Evolutionary conservation across 2,113 vertebrate species (phyloP).

Genomic region (Tragelaphus buxtoni): DNA sequence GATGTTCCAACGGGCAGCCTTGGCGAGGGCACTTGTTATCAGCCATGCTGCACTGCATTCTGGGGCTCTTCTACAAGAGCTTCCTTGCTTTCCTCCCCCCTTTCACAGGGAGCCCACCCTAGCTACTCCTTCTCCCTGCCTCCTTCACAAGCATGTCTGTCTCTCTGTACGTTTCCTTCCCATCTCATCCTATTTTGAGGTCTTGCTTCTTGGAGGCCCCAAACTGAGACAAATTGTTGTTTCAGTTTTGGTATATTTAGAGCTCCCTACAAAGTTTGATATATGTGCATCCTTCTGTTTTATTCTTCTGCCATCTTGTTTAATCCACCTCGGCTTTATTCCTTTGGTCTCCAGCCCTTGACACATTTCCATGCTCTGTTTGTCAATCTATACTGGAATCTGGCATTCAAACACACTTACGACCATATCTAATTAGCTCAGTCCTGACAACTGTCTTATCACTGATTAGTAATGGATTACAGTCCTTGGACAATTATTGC

Average conservation of each 20-base stretch:
- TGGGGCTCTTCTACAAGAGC: not conserved
- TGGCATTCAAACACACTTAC: not conserved
- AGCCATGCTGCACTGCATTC: not conserved
- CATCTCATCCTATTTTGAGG: not conserved
- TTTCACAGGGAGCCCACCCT: not conserved
- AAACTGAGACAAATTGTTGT: not conserved
- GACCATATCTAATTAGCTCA: not conserved
- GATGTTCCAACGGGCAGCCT: not conserved
- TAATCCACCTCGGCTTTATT: not conserved
- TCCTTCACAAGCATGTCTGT: not conserved
- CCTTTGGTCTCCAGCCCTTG: not conserved
- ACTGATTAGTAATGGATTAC: conserved; percentile 10
- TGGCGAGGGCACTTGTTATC: not conserved
- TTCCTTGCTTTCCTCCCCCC: not conserved
- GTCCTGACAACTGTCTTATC: not conserved
- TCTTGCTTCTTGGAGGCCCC: not conserved
- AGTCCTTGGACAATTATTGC: not conserved
- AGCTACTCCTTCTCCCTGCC: not conserved
- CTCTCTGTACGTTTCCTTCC: not conserved
- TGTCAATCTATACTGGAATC: not conserved
- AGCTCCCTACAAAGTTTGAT: not conserved
- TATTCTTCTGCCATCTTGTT: not conserved
- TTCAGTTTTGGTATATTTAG: not conserved
- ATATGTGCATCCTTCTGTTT: not conserved
- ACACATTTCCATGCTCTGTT: not conserved